phyloP scores from a whole-genome alignment of 2,797 vertebrate species.

The Enteromius treurensis region DNA sequence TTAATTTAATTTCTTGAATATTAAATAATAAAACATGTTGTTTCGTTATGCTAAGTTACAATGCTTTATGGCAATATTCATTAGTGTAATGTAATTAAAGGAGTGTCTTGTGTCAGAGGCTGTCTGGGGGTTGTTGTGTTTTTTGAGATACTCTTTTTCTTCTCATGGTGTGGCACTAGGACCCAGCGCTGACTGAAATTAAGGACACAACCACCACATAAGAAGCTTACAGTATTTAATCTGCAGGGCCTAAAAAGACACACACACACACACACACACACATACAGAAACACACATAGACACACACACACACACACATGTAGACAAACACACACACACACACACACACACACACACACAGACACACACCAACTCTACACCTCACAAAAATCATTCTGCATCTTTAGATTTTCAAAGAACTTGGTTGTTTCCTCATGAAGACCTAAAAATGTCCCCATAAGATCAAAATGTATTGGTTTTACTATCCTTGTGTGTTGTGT shows the following conservation, averaged over 20 bases:
- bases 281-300: conserved; percentile 41
- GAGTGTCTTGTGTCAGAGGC: background rate
- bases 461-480: too few species aligned
- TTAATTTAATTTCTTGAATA: background rate
- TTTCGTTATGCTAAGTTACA: background rate
- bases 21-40: background rate
- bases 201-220: conserved; percentile 78
- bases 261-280: conserved; percentile 56
- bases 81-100: background rate
- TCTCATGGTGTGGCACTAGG: conserved; percentile 69
- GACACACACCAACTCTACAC: too few species aligned
- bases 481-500: too few species aligned
- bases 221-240: conserved; percentile 83
- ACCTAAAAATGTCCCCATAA: too few species aligned
- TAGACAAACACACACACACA: conserved; percentile 58
- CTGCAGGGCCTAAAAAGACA: conserved; percentile 67
- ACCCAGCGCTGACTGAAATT: conserved; percentile 77
- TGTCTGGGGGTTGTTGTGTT: background rate
- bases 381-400: too few species aligned
- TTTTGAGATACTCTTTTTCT: conserved; percentile 36
- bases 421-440: too few species aligned
- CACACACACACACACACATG: background rate
- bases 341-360: conserved; percentile 12
- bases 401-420: too few species aligned
- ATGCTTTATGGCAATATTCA: background rate